Evolutionary conservation across 2,888 invertebrate genomes (phyloP).

Genomic region (Pardosa pseudoannulata): DNA sequence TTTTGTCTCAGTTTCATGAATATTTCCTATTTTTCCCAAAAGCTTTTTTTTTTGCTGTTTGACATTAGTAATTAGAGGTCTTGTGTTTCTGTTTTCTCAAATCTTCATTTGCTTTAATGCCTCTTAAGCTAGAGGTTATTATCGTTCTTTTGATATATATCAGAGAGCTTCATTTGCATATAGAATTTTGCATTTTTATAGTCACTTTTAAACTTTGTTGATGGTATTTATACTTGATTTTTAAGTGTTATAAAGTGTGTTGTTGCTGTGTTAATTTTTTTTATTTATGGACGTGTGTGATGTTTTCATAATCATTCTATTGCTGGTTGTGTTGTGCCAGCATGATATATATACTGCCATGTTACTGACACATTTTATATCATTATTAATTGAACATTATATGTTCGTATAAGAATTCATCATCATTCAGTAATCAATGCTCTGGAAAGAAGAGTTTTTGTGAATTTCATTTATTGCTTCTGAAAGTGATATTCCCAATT

Average conservation of each 20-base stretch:
- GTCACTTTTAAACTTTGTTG: conserved; percentile 5
- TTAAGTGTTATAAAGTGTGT: not conserved
- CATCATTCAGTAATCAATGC: no score
- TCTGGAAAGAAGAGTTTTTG: not conserved
- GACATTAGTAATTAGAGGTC: no score
- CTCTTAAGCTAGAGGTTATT: no score
- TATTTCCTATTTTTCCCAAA: no score
- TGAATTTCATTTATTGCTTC: not conserved
- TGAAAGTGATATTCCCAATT: not conserved
- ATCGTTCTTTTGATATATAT: not conserved
- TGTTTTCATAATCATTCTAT: not conserved
- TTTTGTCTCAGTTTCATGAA: no score
- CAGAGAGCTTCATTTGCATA: not conserved
- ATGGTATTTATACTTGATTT: not conserved
- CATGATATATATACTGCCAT: not conserved
- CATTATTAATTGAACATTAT: not conserved
- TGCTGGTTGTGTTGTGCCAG: not conserved
- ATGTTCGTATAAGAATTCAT: no score
- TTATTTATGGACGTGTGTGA: not conserved
- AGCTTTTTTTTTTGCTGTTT: no score
- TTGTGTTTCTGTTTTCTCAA: no score
- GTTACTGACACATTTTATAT: not conserved
- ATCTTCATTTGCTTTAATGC: no score
- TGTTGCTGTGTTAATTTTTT: not conserved
- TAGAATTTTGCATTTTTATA: conserved; percentile 8